These are phyloP conservation scores for Holcopasites calliopsidis DNA, from an alignment of 1,140 invertebrate genomes.

Conservation along the genomic window DNA sequence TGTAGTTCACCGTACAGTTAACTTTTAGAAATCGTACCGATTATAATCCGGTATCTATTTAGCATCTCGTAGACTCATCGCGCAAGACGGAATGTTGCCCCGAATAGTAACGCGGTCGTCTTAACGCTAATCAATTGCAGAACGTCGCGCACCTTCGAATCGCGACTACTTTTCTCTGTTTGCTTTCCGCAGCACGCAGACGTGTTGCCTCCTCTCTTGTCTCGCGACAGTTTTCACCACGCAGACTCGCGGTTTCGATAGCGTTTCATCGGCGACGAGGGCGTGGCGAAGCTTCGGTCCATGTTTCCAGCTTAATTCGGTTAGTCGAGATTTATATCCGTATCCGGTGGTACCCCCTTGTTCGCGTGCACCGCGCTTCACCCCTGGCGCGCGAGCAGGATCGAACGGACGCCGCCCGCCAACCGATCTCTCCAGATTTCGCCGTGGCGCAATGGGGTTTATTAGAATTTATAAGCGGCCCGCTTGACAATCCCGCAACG, in stretches of 20 bases:
- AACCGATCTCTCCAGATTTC: conserved; percentile 24
- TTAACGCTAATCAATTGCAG: conserved; percentile 32
- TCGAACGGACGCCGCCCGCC: neutral
- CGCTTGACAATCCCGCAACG: conserved; percentile 65
- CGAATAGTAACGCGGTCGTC: too few species aligned
- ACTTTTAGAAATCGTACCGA: too few species aligned
- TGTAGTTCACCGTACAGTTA: too few species aligned
- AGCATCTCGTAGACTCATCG: too few species aligned
- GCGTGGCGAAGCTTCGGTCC: conserved; percentile 66
- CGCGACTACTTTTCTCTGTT: neutral
- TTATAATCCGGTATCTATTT: too few species aligned
- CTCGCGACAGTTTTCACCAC: conserved; percentile 52
- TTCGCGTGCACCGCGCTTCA: neutral
- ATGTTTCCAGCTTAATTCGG: conserved; percentile 69
- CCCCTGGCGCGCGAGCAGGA: neutral
- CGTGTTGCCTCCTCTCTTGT: conserved; percentile 2
- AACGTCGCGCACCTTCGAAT: neutral
- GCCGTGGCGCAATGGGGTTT: conserved; percentile 48
- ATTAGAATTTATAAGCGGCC: conserved; percentile 73
- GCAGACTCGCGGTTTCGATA: conserved; percentile 62
- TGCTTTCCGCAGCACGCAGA: too few species aligned
- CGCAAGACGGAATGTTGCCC: too few species aligned
- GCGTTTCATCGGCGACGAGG: conserved; percentile 65
- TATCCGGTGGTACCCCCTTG: conserved; percentile 44
- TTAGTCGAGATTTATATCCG: conserved; percentile 72